A percentile compares a stretch with the other conserved stretches of the same genome.
Evolutionary conservation across 2,888 invertebrate species (phyloP).

Genomic region (Netelia virgata): DNA sequence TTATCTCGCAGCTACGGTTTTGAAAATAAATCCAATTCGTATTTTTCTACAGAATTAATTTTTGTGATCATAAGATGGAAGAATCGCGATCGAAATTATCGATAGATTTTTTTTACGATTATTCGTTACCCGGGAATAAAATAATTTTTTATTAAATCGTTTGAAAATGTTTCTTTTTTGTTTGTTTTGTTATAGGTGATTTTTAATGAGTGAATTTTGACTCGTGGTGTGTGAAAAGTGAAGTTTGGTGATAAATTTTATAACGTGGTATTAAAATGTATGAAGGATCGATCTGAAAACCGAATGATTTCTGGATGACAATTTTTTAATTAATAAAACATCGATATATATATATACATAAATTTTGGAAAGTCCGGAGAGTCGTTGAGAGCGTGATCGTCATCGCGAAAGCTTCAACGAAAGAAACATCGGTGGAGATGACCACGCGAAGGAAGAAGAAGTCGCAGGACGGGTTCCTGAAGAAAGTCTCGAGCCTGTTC

Average conservation of each 20-base stretch:
- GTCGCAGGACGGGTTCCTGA: conserved; percentile 90
- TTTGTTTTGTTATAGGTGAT: not conserved
- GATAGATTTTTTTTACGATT: not conserved
- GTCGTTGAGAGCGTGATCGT: not conserved
- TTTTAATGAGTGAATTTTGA: conserved; percentile 32
- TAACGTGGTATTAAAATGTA: conserved; percentile 73
- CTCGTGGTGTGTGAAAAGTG: conserved; percentile 2
- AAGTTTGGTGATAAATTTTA: conserved; percentile 33
- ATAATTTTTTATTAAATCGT: not conserved
- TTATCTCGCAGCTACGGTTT: no score
- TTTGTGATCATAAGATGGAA: no score
- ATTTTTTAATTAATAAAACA: not conserved
- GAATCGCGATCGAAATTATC: no score
- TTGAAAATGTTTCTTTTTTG: not conserved
- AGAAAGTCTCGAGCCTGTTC: conserved; percentile 93
- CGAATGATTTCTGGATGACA: conserved; percentile 75
- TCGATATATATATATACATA: not conserved
- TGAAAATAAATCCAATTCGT: no score
- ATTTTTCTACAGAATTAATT: no score
- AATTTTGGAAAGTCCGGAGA: not conserved
- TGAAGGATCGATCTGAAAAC: conserved; percentile 71
- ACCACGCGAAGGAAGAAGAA: conserved; percentile 89
- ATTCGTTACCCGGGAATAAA: not conserved
- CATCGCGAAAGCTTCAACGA: conserved; percentile 2
- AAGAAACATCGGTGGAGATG: conserved; percentile 83